Percentiles rank a stretch among this genome's conserved stretches.
Conservation (phyloP, 2,113 vertebrate genomes). For the Hippocampus mohnikei region DNA sequence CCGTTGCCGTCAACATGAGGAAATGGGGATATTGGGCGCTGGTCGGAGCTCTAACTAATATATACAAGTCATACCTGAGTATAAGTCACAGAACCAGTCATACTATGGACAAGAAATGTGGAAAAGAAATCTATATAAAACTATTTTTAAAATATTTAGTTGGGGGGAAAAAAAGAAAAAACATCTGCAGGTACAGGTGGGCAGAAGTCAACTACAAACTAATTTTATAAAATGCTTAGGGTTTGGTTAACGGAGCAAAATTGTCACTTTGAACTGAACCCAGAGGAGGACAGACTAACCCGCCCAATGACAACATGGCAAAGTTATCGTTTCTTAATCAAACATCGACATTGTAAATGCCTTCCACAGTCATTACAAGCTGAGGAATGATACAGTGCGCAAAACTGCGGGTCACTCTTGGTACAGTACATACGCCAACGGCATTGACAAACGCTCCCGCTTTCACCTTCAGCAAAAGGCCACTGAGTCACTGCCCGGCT, state of each 20-base stretch:
- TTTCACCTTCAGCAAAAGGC: constrained; percentile 3
- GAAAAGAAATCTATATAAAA: no score
- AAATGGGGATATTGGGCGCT: no score
- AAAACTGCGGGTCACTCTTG: not conserved
- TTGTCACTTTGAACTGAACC: constrained; percentile 7
- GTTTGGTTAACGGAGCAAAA: not conserved
- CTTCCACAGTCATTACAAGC: not conserved
- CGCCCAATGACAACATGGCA: not conserved
- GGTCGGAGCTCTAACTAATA: no score
- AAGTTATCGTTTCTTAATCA: not conserved
- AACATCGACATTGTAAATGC: not conserved
- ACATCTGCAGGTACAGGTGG: no score
- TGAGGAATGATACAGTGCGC: not conserved
- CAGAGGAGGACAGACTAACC: not conserved
- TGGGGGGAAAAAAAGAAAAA: no score
- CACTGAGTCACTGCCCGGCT: constrained; percentile 13
- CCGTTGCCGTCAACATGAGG: no score
- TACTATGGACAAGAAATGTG: no score
- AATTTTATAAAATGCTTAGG: not conserved
- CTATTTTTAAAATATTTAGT: no score
- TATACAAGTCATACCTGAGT: no score
- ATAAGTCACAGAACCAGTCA: no score
- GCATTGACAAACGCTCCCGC: not conserved
- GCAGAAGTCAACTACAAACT: no score
- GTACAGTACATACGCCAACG: not conserved